Base-by-base conservation (phyloP, 2,888 invertebrate genomes). In the Incurvaria masculella region DNA sequence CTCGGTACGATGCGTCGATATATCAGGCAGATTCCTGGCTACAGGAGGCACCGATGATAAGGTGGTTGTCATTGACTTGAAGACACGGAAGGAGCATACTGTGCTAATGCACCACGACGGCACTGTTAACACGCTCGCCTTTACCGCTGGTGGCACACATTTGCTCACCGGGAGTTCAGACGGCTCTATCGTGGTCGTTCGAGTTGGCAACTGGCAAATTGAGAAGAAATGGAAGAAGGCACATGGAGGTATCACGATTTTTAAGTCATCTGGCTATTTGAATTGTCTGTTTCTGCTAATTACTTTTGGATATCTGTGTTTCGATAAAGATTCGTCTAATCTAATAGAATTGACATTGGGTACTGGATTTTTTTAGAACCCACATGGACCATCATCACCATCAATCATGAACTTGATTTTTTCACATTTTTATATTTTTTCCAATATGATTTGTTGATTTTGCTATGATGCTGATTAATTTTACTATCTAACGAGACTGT, bases 41-140 rank as follows among this genome's bases (percentile, higher is more conserved):
- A 91, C 94, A 1, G 95, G 94, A 8, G 91, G 92, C 45, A 85
- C 90, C 2, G 97, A 97, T 69, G 97, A 97, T 70, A 86, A 88
- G 52, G 87, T 97, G 47, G 85, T 89, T 46, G 74, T 97, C 3
- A 92, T 94, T 55, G 90, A 95, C 63, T 82, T 97, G 76, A 83
- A 84, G 54, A 81, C 80, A 1, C 81, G 93, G 27, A 86, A 84
- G 59, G 92, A 94, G 64, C 83, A 87, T 51, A 92, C 91, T 38
- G 86, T 87, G 55, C 73, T 97, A 40, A 85, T 87, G 61, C 86
- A 90, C 54, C 97, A 97, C 61, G 81, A 85, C 62, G 91, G 94
- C 63, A 89, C 93, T 1, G 80, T 97, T 8, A 94, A 89, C 56
- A 76, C 88, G 46, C 65, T 96, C 42, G 79, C 83, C 2, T 95